Evolutionary conservation across 2,888 invertebrate species (phyloP), one percentile per base, ranked within the genome.

Genomic region (Nemotelus nigrinus): DNA sequence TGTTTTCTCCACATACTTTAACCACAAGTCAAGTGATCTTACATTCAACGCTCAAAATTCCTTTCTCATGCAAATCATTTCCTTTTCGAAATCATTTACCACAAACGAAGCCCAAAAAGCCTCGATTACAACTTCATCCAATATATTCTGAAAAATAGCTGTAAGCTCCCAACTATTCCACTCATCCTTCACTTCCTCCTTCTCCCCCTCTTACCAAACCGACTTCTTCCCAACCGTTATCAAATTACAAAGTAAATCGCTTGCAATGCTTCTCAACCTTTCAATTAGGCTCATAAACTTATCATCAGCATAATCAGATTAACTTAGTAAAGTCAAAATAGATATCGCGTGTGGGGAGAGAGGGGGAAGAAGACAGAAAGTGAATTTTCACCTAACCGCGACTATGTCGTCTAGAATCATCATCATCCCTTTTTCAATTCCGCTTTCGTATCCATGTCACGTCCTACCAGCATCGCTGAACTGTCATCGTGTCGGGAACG

Each of bases 241-340:
- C 60, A 74, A 74, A 74, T 74, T 74, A 74, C 60, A 74, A 74
- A 74, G 74, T 48, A 63, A 70, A 60, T 63, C 47, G 43, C 74
- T 63, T 60, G 63, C 74, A 63, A 47, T 50, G 74, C 74, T 70
- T 55, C 70, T 47, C 74, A 74, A 74, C 64, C 68, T 72, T 77
- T 72, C 76, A 76, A 78, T 77, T 72, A 78, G 77, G 50, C 76
- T 72, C 78, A 77, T 78, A 77, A 77, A 78, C 67, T 72, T 67
- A 57, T 71, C 67, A 74, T 68, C 72, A 60, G 39, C 63, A 39
- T 77, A 74, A 77, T 79, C 79, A 68, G 79, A 79, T 79, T 79
- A 79, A 74, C 74, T 67, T 55, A 53, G 60, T 48, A 39, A 60
- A 63, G 74, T 74, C 74, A 74, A 60, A 60, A 63, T 7, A 63